Evolutionary conservation across 1,140 invertebrate genomes (phyloP).

Genomic region (Holotrichia oblita): DNA sequence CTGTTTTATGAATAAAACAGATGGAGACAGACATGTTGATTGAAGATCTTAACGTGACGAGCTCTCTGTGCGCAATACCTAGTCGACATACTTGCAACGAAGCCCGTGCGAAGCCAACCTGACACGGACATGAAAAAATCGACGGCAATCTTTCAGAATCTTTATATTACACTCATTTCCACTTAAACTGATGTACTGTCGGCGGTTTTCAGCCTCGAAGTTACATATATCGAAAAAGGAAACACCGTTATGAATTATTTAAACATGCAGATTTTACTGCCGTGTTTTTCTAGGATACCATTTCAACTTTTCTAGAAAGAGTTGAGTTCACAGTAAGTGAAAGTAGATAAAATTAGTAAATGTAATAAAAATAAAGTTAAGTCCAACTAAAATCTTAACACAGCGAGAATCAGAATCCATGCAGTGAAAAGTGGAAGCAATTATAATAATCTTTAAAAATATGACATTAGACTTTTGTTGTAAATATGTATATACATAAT

Average conservation of each 20-base stretch:
- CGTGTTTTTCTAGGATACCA: background rate
- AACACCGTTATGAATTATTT: constrained; percentile 38
- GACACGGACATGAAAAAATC: constrained; percentile 53
- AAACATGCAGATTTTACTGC: constrained; percentile 40
- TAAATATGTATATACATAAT: no score
- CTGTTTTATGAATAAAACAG: constrained; percentile 17
- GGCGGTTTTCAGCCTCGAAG: constrained; percentile 34
- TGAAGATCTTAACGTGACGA: constrained; percentile 18
- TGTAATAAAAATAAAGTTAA: background rate
- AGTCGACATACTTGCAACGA: background rate
- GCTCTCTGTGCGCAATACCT: constrained; percentile 18
- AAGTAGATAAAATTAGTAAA: background rate
- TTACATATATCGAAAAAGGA: constrained; percentile 39
- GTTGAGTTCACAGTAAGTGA: background rate
- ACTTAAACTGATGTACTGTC: constrained; percentile 55
- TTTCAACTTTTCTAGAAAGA: background rate
- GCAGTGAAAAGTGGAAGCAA: no score
- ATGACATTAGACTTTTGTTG: no score
- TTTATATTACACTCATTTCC: constrained; percentile 54
- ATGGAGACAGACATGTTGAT: constrained; percentile 33
- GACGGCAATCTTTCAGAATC: constrained; percentile 54
- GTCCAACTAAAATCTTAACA: no score
- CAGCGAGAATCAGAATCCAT: no score
- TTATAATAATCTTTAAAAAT: no score
- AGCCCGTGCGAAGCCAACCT: background rate